Percentiles rank a stretch among this genome's conserved stretches.
These are phyloP conservation scores for Heliocidaris erythrogramma DNA, from an alignment of 35 echinoderm and acorn worm genomes.

Conservation along the genomic window DNA sequence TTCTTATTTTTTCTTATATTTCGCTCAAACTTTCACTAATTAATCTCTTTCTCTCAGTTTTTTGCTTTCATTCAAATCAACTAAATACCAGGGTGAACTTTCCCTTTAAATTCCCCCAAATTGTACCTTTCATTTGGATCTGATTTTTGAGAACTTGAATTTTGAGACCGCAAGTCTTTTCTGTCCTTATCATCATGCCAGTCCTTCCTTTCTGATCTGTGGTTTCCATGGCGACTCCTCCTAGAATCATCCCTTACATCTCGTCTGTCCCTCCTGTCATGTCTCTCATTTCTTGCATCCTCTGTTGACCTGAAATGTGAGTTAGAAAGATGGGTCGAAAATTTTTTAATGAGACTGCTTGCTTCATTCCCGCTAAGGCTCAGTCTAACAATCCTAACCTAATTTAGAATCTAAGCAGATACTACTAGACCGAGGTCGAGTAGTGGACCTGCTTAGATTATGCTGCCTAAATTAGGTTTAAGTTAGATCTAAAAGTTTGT, in stretches of 20 bases:
- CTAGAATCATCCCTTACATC: background rate
- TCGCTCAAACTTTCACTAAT: no score
- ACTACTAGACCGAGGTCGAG: background rate
- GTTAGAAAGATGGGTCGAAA: background rate
- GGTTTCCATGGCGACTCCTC: background rate
- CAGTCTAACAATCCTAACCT: background rate
- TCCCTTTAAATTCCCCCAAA: background rate
- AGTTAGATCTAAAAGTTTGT: no score
- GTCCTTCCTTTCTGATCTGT: background rate
- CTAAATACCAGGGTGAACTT: no score
- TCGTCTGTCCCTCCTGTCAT: background rate
- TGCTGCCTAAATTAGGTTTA: no score
- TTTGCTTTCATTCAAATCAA: no score
- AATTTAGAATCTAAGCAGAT: background rate
- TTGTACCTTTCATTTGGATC: background rate
- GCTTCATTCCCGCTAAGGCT: background rate
- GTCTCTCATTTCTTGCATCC: background rate
- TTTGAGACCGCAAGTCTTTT: background rate
- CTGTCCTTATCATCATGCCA: background rate
- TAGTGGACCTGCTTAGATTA: no score
- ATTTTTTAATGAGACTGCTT: background rate
- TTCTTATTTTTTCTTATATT: no score
- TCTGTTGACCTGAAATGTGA: background rate
- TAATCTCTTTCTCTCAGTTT: no score
- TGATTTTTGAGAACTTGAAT: background rate